Evolutionary conservation across 2,888 invertebrate genomes (phyloP).

Genomic region (Lasioglossum pauxillum): DNA sequence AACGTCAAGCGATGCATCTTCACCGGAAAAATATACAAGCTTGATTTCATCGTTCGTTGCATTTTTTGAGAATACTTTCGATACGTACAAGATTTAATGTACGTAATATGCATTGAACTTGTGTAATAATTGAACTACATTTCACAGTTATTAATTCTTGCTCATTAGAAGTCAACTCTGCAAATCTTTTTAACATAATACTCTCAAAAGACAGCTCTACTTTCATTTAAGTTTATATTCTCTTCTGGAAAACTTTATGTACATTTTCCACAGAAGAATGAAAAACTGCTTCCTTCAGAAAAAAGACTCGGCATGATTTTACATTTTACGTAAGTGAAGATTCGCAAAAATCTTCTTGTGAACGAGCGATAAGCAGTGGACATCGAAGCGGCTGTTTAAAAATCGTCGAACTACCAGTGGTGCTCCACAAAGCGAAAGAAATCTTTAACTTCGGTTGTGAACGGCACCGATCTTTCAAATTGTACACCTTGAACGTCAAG

Average conservation of each 20-base stretch:
- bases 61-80: neutral
- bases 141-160: neutral
- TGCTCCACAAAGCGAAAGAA: conserved; percentile 6
- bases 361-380: neutral
- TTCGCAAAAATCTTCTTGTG: neutral
- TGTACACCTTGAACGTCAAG: too few relatives aligned
- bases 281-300: neutral
- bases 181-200: neutral
- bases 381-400: neutral
- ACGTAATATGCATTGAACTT: too few relatives aligned
- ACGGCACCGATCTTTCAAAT: too few relatives aligned
- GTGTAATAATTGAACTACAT: neutral
- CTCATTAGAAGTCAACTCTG: neutral
- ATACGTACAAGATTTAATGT: neutral
- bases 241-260: neutral
- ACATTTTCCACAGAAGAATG: neutral
- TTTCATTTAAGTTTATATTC: neutral
- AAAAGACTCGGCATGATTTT: neutral
- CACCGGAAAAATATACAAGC: neutral
- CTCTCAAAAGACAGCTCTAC: neutral
- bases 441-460: too few relatives aligned
- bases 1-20: too few relatives aligned
- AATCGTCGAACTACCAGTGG: conserved; percentile 30
- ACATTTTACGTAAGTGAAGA: neutral
- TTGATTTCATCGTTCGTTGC: neutral